A percentile compares a stretch with the other conserved stretches of the same genome.
Evolutionary conservation across 2,888 invertebrate species (phyloP).

Genomic region (Creontiades dilutus): DNA sequence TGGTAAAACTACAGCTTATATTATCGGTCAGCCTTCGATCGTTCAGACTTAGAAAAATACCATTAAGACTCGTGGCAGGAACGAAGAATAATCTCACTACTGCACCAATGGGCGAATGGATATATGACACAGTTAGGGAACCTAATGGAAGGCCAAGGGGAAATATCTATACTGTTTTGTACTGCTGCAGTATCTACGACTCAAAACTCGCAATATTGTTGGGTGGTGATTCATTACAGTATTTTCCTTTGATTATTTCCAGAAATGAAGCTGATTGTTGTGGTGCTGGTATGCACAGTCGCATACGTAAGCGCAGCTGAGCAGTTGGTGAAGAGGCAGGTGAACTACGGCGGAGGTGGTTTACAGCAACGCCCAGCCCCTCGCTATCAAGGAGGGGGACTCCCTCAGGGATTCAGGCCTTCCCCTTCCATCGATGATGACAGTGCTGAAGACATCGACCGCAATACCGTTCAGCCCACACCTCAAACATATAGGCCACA

Average conservation of each 20-base stretch:
- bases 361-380: not conserved
- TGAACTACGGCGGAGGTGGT: constrained; percentile 51
- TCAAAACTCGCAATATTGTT: too few species aligned
- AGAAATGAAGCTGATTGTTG: constrained; percentile 53
- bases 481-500: constrained; percentile 75
- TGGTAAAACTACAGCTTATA: too few species aligned
- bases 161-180: too few species aligned
- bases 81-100: too few species aligned
- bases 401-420: constrained; percentile 76
- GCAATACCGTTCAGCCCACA: constrained; percentile 75
- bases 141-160: too few species aligned
- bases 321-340: constrained; percentile 56
- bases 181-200: too few species aligned
- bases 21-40: too few species aligned
- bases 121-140: too few species aligned
- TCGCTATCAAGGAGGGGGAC: constrained; percentile 64
- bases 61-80: too few species aligned
- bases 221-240: too few species aligned
- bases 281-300: constrained; percentile 23
- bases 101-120: too few species aligned
- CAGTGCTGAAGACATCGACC: constrained; percentile 76
- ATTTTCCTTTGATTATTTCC: not conserved
- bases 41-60: too few species aligned
- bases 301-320: not conserved
- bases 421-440: constrained; percentile 76